Base-by-base conservation (phyloP, 2,888 invertebrate species). In the Slavum lentiscoides region DNA sequence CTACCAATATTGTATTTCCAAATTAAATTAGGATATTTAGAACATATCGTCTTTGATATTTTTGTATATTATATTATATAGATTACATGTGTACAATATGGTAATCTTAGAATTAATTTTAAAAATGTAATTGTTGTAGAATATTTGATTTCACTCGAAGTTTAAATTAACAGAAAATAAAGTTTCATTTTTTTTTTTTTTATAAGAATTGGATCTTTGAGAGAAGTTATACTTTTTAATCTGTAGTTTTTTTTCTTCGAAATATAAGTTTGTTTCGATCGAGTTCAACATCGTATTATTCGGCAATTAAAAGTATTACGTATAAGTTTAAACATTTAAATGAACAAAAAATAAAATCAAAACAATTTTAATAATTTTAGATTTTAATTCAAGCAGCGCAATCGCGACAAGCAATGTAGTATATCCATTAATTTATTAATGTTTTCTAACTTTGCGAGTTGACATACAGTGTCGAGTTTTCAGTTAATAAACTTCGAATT, bases 221-320 rank as follows among this genome's bases (percentile, higher is more conserved):
- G 19, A 13, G 4, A 23, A 53, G 23, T 49, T 53, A 21, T 61
- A 61, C 13, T n/a, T 61, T 23, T 21, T 61, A 21, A 53, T 69
- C 53, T 5, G 49, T 68, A 23, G 9, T 64, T 64, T 61, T 30
- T 64, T 70, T 37, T 30, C 30, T 58, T 37, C 21, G 11, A 13
- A 74, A 55, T 74, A 66, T 39, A 74, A 66, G 66, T 74, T 74
- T n/a, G 43, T n/a, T 74, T 13, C 53, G 11, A 19, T 9, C 17
- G 11, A 17, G 55, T 74, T 66, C 64, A 37, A 55, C 55, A 55
- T 21, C 21, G 6, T 21, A 37, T 74, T 66, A 15, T 74, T 66
- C 7, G 9, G 66, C 66, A 74, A 74, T 74, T 74, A 74, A 66
- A 74, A 55, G 39, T n/a, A 39, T 39, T 7, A 1, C 21, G n/a